Evolutionary conservation across 2,113 vertebrate species (phyloP), one percentile per base, ranked within the genome.

Genomic region (Thymallus thymallus): DNA sequence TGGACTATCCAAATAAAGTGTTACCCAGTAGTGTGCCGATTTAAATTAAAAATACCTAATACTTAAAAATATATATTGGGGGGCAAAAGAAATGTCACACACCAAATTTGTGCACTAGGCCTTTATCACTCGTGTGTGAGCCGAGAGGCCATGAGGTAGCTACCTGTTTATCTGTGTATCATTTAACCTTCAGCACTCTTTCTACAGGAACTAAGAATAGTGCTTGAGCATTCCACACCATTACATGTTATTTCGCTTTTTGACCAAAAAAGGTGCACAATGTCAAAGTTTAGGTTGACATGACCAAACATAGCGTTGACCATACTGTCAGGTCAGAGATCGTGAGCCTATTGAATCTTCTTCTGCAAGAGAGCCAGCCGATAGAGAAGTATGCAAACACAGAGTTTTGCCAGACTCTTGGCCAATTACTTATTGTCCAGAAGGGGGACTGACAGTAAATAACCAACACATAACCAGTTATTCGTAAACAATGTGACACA

Each of bases 371-470:
- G 29, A 14, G 41, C 10, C n/a, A 22, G n/a, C 10, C 12, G 9
- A 41, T 41, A 10, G 35, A 24, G 18, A 67, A 22, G 32, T 67
- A 67, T 67, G 65, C 30, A 60, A 56, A 30, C 20, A n/a, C 20
- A 60, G 18, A 20, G 51, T 30, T 30, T 30, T 58, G 24, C 23
- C 51, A 60, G 51, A 60, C 29, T 56, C 26, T 60, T 71, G 29
- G 29, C n/a, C 18, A 23, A 32, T 55, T 23, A 22, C 29, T 29
- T 32, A 41, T 41, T 66, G 64, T n/a, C 30, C 26, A 32, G 56
- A 26, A 72, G 24, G 20, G 35, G 71, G 22, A n/a, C 22, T 29
- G 22, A 41, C 32, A 35, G 66, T 75, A 75, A 41, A 75, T 69
- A 62, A 32, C 22, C 55, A n/a, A 62, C 32, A 69, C 13, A 75